A percentile compares a stretch with the other conserved stretches of the same genome.
Evolutionary conservation across 1,140 invertebrate genomes (phyloP).

Genomic region (Oncopeltus fasciatus): DNA sequence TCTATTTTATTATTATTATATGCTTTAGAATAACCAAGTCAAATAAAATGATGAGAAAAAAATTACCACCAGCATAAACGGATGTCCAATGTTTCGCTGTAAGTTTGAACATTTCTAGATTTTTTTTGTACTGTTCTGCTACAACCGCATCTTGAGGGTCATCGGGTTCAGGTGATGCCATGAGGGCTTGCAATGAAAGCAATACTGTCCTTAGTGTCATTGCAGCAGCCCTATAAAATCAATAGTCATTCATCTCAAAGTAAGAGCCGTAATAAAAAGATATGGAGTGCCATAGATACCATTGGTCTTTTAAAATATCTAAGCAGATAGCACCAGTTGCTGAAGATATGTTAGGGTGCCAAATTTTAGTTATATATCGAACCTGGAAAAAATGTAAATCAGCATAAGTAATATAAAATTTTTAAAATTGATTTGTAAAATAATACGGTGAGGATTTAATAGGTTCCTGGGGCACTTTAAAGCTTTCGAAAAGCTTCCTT

Average conservation of each 20-base stretch:
- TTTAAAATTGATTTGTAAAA: no score
- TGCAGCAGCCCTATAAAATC: slow-evolving; percentile 71
- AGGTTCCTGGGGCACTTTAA: no score
- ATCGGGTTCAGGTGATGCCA: slow-evolving; percentile 87
- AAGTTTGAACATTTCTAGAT: slow-evolving; percentile 65
- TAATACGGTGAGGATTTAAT: no score
- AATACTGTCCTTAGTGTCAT: slow-evolving; percentile 94
- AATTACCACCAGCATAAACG: slow-evolving; percentile 82
- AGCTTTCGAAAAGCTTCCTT: no score
- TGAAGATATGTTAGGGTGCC: slow-evolving; percentile 99
- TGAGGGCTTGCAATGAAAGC: slow-evolving; percentile 77
- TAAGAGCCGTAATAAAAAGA: neutral
- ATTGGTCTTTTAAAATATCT: slow-evolving; percentile 98
- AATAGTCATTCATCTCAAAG: neutral
- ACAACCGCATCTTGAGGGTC: slow-evolving; percentile 96
- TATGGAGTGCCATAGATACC: slow-evolving; percentile 43
- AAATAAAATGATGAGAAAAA: no score
- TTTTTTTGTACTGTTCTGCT: slow-evolving; percentile 87
- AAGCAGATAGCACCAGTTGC: slow-evolving; percentile 97
- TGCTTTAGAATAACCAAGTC: no score
- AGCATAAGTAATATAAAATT: neutral
- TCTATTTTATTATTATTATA: no score
- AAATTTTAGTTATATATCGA: slow-evolving; percentile 92
- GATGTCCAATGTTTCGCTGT: slow-evolving; percentile 93
- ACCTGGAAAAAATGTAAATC: slow-evolving; percentile 37